Percentiles rank a stretch among this genome's conserved stretches.
Conservation (phyloP, 2,888 invertebrate species). For the Drosophila anomalipes region DNA sequence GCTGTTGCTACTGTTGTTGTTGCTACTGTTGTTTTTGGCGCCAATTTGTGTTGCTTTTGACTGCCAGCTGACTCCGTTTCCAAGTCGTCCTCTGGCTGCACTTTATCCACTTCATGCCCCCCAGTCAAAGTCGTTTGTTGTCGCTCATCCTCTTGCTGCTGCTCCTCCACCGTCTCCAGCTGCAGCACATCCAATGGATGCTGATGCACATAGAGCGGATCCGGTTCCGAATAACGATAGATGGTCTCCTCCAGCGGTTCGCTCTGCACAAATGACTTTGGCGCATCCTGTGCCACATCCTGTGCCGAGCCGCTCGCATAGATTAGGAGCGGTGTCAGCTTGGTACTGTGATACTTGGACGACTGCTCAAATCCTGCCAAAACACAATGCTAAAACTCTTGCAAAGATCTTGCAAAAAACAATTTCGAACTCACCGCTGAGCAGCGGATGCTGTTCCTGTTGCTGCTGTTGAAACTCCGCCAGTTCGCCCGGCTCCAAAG, state of each 20-base stretch:
- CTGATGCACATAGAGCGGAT: slow-evolving; percentile 85
- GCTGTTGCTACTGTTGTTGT: slow-evolving; percentile 29
- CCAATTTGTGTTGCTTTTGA: slow-evolving; percentile 40
- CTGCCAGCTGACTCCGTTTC: slow-evolving; percentile 41
- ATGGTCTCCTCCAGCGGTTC: slow-evolving; percentile 79
- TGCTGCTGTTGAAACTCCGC: slow-evolving; percentile 37
- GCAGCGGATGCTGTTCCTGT: slow-evolving; percentile 45
- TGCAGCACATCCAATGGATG: slow-evolving; percentile 61
- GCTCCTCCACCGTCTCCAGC: slow-evolving; percentile 20
- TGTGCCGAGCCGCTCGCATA: slow-evolving; percentile 57
- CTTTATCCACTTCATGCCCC: neutral
- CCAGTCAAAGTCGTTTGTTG: slow-evolving; percentile 37
- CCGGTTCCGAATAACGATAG: slow-evolving; percentile 86
- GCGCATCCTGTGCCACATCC: slow-evolving; percentile 43
- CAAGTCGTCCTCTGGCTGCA: slow-evolving; percentile 24
- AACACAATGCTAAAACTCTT: neutral
- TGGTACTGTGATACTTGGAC: slow-evolving; percentile 47
- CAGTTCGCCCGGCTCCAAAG: slow-evolving; percentile 49
- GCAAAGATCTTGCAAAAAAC: neutral
- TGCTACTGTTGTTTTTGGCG: slow-evolving; percentile 26
- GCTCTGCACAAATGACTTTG: slow-evolving; percentile 79
- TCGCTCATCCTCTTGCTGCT: slow-evolving; percentile 66
- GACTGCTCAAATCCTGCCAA: slow-evolving; percentile 41
- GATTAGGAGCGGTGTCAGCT: slow-evolving; percentile 73
- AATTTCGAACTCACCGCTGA: slow-evolving; percentile 7